Base-by-base conservation (phyloP, 2,888 invertebrate species). In the Nemurella pictetii region DNA sequence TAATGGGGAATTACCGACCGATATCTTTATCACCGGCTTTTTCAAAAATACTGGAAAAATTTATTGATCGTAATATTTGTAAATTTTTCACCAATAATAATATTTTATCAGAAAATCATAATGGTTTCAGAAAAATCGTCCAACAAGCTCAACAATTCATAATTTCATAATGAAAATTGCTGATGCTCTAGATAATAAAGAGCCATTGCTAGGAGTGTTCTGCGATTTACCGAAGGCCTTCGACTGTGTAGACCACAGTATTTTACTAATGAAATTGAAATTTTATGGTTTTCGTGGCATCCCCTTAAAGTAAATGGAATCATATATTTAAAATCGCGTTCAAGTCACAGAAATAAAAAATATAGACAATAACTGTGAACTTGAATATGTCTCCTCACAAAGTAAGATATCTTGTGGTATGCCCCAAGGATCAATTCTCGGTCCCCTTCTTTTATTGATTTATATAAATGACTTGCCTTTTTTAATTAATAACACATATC, bases 151-250 rank as follows among this genome's bases (percentile, higher is more conserved):
- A 36, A 36, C 36, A 15, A 36, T 36, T 15, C 36, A 36, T 36
- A 36, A 36, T 15, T 15, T 36, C 7, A 36, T 36, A 36, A 36
- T 36, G 36, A 36, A 36, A 36, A 15, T 36, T 36, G 36, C 36
- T 36, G 36, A 36, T 36, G 36, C 36, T 15, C 36, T 36, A 36
- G 36, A 36, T 15, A 36, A 36, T 36, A 36, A 36, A 36, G 36
- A 36, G 36, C 36, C 36, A 36, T n/a, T n/a, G n/a, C n/a, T n/a
- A n/a, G n/a, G n/a, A n/a, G n/a, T n/a, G n/a, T n/a, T n/a, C n/a
- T n/a, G 36, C 26, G 80, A 80, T 27, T 80, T 80, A 20, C 27
- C 26, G 26, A 80, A 80, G 26, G 80, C 80, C 32, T 80, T 80
- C 26, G 80, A 80, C 26, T 80, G 80, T 80, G 80, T 80, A 5